Evolutionary conservation across 2,888 invertebrate species (phyloP), one percentile per base, ranked within the genome.

Genomic region (Patella pellucida): DNA sequence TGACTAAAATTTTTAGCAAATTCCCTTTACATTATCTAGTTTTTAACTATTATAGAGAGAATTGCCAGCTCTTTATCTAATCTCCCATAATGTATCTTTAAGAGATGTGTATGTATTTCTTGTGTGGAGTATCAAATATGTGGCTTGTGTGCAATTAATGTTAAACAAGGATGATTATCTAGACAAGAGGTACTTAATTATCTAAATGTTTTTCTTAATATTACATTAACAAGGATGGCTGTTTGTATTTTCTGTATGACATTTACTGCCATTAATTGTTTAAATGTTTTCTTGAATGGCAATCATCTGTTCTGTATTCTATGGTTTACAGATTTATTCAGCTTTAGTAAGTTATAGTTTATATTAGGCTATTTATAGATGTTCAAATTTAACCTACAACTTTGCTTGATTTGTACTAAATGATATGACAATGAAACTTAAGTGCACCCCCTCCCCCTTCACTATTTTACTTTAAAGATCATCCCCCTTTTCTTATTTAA

Each of bases 321-420:
- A 51, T 68, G 52, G 52, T 19, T 83, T 85, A 76, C 82, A 85
- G 85, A 85, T 85, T 41, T 83, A 85, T 78, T 81, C 79, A 80
- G 85, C 85, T 69, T 75, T 85, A 74, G 85, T 85, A 83, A 85
- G 85, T 41, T 41, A 41, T 41, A 9, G 9, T 41, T 41, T 41
- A 41, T 41, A 41, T 74, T 12, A 5, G 19, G 56, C 3, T 67
- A 16, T 31, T n/a, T 41, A 12, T 19, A 5, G 41, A 62, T 68
- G 31, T 51, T 4, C 41, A 15, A 41, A 41, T 54, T 76, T 14
- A 19, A 27, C 11, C 56, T 27, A 54, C 41, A 51, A 71, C 19
- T 54, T 71, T 52, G 19, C 16, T 7, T 52, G 16, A 52, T 19
- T 52, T 19, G 27, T 71, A 9, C 27, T 71, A 4, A 14, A 51